Evolutionary conservation across 2,113 vertebrate genomes (phyloP).

Genomic region (Alethe castanea): DNA sequence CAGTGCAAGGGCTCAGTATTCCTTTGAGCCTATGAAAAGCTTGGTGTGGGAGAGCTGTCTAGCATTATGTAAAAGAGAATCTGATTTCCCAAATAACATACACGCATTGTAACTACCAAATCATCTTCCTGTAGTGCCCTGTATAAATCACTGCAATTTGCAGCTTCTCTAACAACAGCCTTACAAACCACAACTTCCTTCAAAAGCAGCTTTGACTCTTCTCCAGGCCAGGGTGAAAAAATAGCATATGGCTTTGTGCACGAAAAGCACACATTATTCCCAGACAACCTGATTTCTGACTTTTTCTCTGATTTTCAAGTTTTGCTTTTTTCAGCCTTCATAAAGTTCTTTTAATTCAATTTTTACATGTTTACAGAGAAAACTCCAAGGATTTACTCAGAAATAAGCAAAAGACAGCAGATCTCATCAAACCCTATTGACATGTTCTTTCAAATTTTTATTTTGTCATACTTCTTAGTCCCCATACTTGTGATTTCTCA

Average conservation of each 20-base stretch:
- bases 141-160: slow-evolving; percentile 31
- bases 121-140: background rate
- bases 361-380: background rate
- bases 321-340: background rate
- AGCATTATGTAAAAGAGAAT: slow-evolving; percentile 22
- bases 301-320: background rate
- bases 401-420: background rate
- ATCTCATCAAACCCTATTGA: background rate
- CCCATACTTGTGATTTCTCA: background rate
- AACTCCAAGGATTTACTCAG: background rate
- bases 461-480: background rate
- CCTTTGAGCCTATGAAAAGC: background rate
- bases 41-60: slow-evolving; percentile 16
- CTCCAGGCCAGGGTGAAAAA: background rate
- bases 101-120: background rate
- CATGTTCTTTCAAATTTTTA: background rate
- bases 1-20: background rate
- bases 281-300: background rate
- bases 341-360: background rate
- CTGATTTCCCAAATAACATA: background rate
- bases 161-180: background rate
- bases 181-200: slow-evolving; percentile 26
- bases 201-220: background rate
- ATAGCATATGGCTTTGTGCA: background rate
- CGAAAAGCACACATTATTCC: background rate